Evolutionary conservation across 2,113 vertebrate species (phyloP).

Genomic region (Panthera tigris): DNA sequence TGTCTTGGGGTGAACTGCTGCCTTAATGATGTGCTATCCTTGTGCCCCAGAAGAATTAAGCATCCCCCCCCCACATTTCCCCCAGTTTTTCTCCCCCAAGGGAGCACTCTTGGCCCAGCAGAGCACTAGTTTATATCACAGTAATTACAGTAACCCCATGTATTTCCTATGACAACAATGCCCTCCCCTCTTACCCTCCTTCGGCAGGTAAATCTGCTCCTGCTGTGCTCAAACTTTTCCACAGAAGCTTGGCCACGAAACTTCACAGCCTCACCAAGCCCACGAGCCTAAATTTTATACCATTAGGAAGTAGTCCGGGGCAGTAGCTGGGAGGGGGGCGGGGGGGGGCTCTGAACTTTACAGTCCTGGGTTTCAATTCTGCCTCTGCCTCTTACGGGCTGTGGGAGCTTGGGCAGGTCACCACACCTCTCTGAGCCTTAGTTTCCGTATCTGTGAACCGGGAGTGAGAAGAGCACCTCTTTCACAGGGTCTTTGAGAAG

Average conservation of each 20-base stretch:
- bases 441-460: neutral
- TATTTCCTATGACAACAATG: neutral
- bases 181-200: fast-evolving
- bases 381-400: neutral
- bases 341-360: neutral
- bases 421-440: neutral
- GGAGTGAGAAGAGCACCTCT: neutral
- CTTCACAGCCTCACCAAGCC: neutral
- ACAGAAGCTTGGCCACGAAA: neutral
- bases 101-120: neutral
- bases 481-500: neutral
- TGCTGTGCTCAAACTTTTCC: neutral
- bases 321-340: neutral
- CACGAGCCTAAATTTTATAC: neutral
- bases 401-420: neutral
- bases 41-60: neutral
- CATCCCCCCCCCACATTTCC: neutral
- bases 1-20: neutral
- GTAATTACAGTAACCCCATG: neutral
- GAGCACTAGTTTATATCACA: neutral
- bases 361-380: neutral
- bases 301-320: neutral
- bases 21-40: neutral
- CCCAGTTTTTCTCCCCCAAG: neutral
- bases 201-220: neutral